Evolutionary conservation across 2,113 vertebrate genomes (phyloP).

Genomic region (Myrmecophaga tridactyla): DNA sequence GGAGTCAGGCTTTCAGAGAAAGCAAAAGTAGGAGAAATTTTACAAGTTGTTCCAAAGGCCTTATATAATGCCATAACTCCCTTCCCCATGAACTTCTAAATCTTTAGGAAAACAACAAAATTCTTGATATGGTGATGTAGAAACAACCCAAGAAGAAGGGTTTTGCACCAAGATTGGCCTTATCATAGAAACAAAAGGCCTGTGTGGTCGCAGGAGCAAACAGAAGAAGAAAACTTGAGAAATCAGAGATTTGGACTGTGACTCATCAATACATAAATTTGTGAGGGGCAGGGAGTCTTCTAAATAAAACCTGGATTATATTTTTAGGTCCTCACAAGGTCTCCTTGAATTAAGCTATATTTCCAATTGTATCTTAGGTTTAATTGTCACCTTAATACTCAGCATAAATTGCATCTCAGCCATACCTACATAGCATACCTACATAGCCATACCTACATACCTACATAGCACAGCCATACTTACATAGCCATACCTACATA

Average conservation of each 20-base stretch:
- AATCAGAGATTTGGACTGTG: not conserved
- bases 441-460: not conserved
- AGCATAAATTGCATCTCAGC: not conserved
- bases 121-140: not conserved
- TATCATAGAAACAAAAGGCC: not conserved
- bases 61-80: not conserved
- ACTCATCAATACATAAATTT: not conserved
- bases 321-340: not conserved
- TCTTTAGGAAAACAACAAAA: not conserved
- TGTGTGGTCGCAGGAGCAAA: not conserved
- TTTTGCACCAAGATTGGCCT: not conserved
- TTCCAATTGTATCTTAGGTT: not conserved
- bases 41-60: not conserved
- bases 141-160: not conserved
- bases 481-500: no score
- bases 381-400: not conserved
- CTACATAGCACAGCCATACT: fast-evolving
- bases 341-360: not conserved
- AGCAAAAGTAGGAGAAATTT: not conserved
- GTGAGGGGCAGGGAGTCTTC: not conserved
- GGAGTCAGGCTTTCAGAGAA: not conserved
- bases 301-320: not conserved
- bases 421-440: not conserved
- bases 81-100: not conserved
- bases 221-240: not conserved